Conservation (phyloP, 2,797 vertebrate genomes). For the Dipus sagitta region DNA sequence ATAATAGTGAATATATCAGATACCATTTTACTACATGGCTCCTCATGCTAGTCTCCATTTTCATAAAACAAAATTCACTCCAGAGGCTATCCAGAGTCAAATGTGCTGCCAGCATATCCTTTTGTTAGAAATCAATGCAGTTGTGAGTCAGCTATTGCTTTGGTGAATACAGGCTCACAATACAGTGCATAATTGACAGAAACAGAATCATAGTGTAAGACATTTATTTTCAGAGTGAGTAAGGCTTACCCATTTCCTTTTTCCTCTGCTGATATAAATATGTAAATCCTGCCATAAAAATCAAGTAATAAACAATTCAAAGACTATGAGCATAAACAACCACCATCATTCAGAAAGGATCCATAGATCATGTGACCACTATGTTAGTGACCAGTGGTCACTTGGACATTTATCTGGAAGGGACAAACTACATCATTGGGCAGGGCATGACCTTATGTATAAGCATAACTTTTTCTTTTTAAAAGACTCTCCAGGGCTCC, state of each 20-base stretch:
- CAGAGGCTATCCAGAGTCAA: no score
- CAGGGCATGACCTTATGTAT: background rate
- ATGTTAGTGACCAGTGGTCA: background rate
- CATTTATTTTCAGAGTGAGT: background rate
- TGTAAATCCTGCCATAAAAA: no score
- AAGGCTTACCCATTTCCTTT: background rate
- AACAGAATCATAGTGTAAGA: background rate
- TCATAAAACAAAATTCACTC: no score
- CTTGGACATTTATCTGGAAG: background rate
- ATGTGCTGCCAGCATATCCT: background rate
- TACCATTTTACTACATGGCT: background rate
- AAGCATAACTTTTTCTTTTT: background rate
- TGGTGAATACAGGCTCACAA: background rate
- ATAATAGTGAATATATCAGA: background rate
- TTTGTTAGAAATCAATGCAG: background rate
- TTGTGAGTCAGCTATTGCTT: background rate
- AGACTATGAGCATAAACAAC: background rate
- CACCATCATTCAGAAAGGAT: background rate
- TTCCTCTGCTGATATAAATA: background rate
- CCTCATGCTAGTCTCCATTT: background rate
- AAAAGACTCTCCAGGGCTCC: no score
- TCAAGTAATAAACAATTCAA: background rate
- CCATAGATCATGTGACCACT: background rate
- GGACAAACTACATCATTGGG: background rate
- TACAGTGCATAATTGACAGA: background rate